Percentiles rank a stretch among this genome's conserved stretches.
Conservation (phyloP, 2,797 vertebrate species). For the Sebastes alutus region DNA sequence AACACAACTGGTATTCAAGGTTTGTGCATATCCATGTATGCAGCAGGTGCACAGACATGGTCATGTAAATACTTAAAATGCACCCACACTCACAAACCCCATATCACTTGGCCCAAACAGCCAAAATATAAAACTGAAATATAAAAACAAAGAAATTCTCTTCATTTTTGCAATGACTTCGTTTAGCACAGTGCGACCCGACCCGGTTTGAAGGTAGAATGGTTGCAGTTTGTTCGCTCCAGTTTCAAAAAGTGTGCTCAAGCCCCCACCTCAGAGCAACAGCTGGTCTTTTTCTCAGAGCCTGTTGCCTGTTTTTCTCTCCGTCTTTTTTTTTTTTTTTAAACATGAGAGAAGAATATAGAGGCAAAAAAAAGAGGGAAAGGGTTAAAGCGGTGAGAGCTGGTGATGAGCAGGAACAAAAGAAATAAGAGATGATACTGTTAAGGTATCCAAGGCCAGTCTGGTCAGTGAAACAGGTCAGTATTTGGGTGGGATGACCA, state of each 20-base stretch:
- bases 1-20: conserved; percentile 60
- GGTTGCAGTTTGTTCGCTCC: conserved; percentile 86
- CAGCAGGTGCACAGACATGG: conserved; percentile 50
- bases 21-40: conserved; percentile 54
- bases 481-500: conserved; percentile 96
- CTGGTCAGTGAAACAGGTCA: conserved; percentile 70
- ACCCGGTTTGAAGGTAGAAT: conserved; percentile 90
- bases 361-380: conserved; percentile 32
- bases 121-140: conserved; percentile 53
- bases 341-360: conserved; percentile 27
- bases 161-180: conserved; percentile 63
- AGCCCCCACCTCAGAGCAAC: conserved; percentile 38
- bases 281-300: conserved; percentile 46
- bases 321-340: conserved; percentile 11
- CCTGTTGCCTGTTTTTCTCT: conserved; percentile 22
- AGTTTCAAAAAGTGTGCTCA: conserved; percentile 73
- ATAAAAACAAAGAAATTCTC: conserved; percentile 32
- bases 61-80: conserved; percentile 55
- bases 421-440: conserved; percentile 53
- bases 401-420: conserved; percentile 51
- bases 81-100: conserved; percentile 44
- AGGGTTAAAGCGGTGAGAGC: conserved; percentile 51
- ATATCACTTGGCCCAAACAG: conserved; percentile 25
- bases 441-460: conserved; percentile 71
- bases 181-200: conserved; percentile 92